Evolutionary conservation across 2,888 invertebrate species (phyloP), one percentile per base, ranked within the genome.

Genomic region (Lathronympha strigana): DNA sequence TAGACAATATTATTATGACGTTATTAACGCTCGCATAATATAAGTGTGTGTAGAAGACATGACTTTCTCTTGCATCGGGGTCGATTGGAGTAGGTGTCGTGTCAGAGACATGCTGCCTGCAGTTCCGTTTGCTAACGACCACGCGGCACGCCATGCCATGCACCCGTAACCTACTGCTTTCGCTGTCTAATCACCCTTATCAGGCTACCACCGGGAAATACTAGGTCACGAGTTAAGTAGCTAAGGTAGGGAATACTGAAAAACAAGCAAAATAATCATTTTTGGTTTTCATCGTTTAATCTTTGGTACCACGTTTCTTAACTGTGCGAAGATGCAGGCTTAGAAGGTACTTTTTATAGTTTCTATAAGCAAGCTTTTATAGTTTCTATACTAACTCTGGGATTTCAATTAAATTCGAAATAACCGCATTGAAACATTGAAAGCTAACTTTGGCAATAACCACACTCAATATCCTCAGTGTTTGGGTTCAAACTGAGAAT

Each of bases 41-140:
- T n/a, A n/a, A n/a, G n/a, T n/a, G n/a, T n/a, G n/a, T n/a, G n/a
- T n/a, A n/a, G n/a, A n/a, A n/a, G n/a, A n/a, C n/a, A n/a, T 33
- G 9, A 11, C 11, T 33, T 33, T 33, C 33, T 13, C 33, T 33
- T 33, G 33, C 28, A 8, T 28, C 28, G 33, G 2, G 33, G 9
- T 3, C 11, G 43, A 4, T 13, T 3, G 21, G 11, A 9, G 23
- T 40, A 36, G 21, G 23, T 23, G 36, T 38, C 15, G 40, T 40
- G 55, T 17, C 55, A 40, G 28, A 28, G 40, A 55, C 40, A 28
- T 13, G 40, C 17, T 17, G 38, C 17, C 40, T 55, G 55, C 55
- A 55, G 55, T 55, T 55, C 55, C 55, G 55, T 40, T 28, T 28
- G 28, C 55, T 55, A 55, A 55, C 28, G 25, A 25, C 40, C 19